Percentiles rank a stretch among this genome's conserved stretches.
phyloP scores from a whole-genome alignment of 2,888 invertebrate genomes.

The Atrina japonica region DNA sequence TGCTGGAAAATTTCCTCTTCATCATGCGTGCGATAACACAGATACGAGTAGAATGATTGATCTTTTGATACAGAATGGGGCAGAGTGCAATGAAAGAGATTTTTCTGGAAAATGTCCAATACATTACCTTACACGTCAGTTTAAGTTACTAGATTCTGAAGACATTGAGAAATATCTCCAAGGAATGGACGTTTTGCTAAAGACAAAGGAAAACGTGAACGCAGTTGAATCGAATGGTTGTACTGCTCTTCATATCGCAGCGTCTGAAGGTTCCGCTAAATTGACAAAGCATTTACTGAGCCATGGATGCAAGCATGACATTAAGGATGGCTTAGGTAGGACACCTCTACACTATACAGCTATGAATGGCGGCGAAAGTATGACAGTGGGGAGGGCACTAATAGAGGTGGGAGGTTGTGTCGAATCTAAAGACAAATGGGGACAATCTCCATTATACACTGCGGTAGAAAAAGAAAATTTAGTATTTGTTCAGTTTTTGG shows the following conservation, averaged over 20 bases:
- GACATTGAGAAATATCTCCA: neutral
- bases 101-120: neutral
- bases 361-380: too few relatives aligned
- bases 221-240: neutral
- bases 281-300: constrained; percentile 8
- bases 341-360: constrained; percentile 8
- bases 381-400: too few relatives aligned
- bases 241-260: constrained; percentile 20
- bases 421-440: constrained; percentile 14
- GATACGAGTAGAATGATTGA: constrained; percentile 2
- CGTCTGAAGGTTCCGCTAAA: neutral
- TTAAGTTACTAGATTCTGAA: neutral
- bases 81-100: neutral
- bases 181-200: constrained; percentile 1
- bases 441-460: constrained; percentile 17
- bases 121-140: neutral
- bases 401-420: constrained; percentile 7
- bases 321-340: constrained; percentile 10
- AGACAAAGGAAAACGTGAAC: neutral
- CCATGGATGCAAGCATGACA: constrained; percentile 9
- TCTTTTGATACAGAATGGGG: constrained; percentile 18
- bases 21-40: constrained; percentile 15
- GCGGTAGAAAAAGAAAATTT: constrained; percentile 15
- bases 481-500: constrained; percentile 2
- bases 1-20: constrained; percentile 9